These are phyloP conservation scores for Spheniscus humboldti DNA, from an alignment of 2,797 vertebrate species.

Conservation along the genomic window DNA sequence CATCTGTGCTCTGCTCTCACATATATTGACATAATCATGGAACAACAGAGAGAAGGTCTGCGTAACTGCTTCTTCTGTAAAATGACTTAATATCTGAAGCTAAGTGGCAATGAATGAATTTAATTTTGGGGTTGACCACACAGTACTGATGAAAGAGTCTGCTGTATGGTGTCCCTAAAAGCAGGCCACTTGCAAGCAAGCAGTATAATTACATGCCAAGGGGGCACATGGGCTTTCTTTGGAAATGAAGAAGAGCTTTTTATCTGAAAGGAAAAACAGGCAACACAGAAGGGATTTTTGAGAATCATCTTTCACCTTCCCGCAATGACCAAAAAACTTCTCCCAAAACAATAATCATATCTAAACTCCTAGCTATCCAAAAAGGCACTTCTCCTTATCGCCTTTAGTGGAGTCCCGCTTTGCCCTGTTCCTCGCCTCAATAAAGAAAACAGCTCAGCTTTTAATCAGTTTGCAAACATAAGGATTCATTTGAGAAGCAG, in stretches of 20 bases:
- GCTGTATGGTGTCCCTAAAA: background rate
- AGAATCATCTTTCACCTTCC: background rate
- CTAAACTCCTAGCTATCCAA: background rate
- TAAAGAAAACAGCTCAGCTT: background rate
- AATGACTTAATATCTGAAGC: background rate
- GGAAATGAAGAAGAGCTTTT: background rate
- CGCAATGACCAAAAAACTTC: background rate
- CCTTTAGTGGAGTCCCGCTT: background rate
- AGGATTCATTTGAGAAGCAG: background rate
- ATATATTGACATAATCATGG: background rate
- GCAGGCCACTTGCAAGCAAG: background rate
- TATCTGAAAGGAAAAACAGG: background rate
- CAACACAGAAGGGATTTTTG: background rate
- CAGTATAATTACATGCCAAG: background rate
- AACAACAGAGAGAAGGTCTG: background rate
- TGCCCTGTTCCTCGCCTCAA: background rate
- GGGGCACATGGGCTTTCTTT: background rate
- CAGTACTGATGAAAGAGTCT: background rate
- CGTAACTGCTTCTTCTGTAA: background rate
- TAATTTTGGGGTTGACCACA: background rate
- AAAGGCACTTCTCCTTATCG: background rate
- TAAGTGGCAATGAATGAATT: background rate
- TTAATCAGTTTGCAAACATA: background rate
- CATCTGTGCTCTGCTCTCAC: background rate
- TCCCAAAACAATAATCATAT: background rate